Percentiles rank a stretch among this genome's conserved stretches.
Conservation (phyloP, 2,113 vertebrate species). For the Rhinolophus ferrumequinum region DNA sequence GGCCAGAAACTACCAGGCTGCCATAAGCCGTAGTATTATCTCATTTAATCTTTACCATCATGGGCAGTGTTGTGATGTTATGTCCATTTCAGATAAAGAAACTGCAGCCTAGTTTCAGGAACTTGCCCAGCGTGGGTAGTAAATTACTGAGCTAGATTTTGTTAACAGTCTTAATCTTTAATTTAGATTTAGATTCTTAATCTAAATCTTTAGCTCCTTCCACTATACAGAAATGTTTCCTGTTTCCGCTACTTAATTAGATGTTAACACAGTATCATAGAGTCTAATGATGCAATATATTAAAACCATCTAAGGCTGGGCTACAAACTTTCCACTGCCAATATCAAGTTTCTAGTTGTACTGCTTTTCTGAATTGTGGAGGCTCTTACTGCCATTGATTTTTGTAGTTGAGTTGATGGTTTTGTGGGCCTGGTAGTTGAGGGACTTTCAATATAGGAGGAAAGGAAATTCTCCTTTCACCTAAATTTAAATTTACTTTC, state of each 20-base stretch:
- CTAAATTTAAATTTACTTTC: slow-evolving; percentile 8
- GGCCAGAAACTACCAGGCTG: not conserved
- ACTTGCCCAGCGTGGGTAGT: not conserved
- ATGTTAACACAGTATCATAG: not conserved
- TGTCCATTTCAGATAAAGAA: slow-evolving; percentile 31
- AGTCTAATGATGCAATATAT: not conserved
- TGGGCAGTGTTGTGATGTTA: not conserved
- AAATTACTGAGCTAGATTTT: slow-evolving; percentile 9
- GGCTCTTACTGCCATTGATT: slow-evolving; percentile 36
- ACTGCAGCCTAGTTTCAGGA: not conserved
- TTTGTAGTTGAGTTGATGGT: slow-evolving; percentile 49
- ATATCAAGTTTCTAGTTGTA: not conserved
- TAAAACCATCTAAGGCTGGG: not conserved
- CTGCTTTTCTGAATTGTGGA: slow-evolving; percentile 28
- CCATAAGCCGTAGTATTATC: not conserved
- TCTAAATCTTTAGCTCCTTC: not conserved
- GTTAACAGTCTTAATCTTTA: not conserved
- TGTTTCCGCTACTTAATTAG: not conserved
- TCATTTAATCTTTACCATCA: slow-evolving; percentile 1
- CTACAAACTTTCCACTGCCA: not conserved
- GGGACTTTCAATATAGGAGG: not conserved
- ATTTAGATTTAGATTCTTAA: not conserved
- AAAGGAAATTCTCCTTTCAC: slow-evolving; percentile 53
- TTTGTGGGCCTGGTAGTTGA: slow-evolving; percentile 22
- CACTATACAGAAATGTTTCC: not conserved